Conservation (phyloP, 2,113 vertebrate genomes). For the Heteronetta atricapilla region DNA sequence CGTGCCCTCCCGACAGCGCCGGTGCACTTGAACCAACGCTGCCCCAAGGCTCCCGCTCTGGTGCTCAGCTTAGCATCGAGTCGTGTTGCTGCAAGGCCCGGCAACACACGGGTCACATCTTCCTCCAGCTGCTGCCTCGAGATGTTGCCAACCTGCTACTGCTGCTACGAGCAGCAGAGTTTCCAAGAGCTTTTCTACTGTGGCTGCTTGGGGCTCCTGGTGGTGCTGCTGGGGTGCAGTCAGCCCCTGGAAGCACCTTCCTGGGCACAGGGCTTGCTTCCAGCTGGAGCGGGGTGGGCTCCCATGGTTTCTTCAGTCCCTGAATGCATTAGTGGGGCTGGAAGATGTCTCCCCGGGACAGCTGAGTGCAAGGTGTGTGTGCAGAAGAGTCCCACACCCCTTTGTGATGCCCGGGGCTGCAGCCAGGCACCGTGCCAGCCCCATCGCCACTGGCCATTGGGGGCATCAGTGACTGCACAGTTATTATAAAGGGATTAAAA, state of each 20-base stretch:
- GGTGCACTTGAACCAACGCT: background rate
- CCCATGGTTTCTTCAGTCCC: background rate
- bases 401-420: background rate
- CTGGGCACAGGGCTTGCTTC: background rate
- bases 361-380: background rate
- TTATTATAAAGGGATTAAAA: conserved; percentile 68
- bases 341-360: background rate
- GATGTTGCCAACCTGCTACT: rapidly evolving
- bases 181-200: background rate
- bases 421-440: background rate
- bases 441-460: background rate
- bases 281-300: background rate
- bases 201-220: background rate
- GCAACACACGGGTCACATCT: rapidly evolving
- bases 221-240: background rate
- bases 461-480: background rate
- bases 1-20: rapidly evolving
- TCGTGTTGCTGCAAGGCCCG: rapidly evolving
- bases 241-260: background rate
- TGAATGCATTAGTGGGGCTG: background rate
- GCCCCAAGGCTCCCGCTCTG: rapidly evolving
- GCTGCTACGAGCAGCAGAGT: background rate
- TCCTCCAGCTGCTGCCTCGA: background rate
- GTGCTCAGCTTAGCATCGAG: rapidly evolving
- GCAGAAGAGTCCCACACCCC: background rate